phyloP scores from a whole-genome alignment of 2,888 invertebrate species.

The Cataglyphis albicans region DNA sequence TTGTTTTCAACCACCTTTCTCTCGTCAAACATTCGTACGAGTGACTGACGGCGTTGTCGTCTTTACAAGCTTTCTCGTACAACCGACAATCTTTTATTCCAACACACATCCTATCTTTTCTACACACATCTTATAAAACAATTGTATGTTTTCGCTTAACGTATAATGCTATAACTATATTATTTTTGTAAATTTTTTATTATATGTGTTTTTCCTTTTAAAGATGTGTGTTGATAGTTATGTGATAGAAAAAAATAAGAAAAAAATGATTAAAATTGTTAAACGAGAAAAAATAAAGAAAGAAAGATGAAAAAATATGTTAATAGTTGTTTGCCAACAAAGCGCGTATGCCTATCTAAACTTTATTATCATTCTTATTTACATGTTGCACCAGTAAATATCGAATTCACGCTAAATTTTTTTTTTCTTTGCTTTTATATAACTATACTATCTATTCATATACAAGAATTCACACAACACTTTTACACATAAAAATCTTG shows the following conservation, averaged over 20 bases:
- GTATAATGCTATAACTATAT: not conserved
- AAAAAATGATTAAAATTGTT: not conserved
- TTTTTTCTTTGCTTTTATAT: not conserved
- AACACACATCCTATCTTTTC: not conserved
- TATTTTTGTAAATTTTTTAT: not conserved
- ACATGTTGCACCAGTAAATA: not conserved
- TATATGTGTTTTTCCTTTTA: not conserved
- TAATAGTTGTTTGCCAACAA: not conserved
- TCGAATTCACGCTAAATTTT: not conserved
- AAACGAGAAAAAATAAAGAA: not conserved
- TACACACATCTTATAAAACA: not conserved
- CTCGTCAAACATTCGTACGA: conserved; percentile 5
- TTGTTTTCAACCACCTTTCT: not conserved
- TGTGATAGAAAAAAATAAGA: not conserved
- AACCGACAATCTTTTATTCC: conserved; percentile 1
- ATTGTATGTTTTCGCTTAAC: not conserved
- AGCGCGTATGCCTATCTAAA: not conserved
- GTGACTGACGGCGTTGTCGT: no score
- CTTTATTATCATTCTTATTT: not conserved
- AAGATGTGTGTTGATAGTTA: not conserved
- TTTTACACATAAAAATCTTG: not conserved
- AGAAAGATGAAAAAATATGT: not conserved
- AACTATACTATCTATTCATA: not conserved
- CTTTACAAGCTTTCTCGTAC: not conserved
- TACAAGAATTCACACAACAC: not conserved